Base-by-base conservation (phyloP, 2,888 invertebrate species). In the Gymnocheta viridis region DNA sequence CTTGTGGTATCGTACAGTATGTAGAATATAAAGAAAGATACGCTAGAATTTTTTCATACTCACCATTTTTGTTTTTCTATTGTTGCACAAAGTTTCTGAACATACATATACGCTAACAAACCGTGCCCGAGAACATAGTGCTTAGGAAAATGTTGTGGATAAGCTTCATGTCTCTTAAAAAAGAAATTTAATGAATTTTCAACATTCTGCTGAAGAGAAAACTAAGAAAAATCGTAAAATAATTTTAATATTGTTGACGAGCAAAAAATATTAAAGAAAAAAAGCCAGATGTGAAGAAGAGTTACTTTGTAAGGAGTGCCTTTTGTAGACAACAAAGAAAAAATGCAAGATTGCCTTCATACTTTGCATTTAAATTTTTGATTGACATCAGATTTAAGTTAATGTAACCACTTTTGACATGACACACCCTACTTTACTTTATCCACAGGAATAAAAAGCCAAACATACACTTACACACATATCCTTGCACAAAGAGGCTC, bases 341-440 rank as follows among this genome's bases (percentile, higher is more conserved):
- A 60, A 41, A 32, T 41, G 54, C 64, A 54, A 73, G 60, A 73
- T 69, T 79, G 76, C 76, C 80, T 77, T 72, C 80, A 70, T 73
- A 69, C 56, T 81, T 84, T 84, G 77, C 84, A 84, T 84, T 84
- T 84, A 69, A 81, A 81, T 81, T 84, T 84, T 77, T 84, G 84
- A 84, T 84, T 84, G 84, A 84, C 84, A 81, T 81, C 73, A 84
- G 84, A 84, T 84, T 84, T 81, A 84, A 81, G 81, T 84, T 84
- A 84, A 84, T 84, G 77, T 81, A 81, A 81, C 84, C 84, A 81
- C 77, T 81, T 84, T 84, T 81, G 77, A 81, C 81, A 78, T 84
- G 84, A 69, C 84, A 81, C 84, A 81, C 84, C 84, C 84, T 44
- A 66, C 74, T 76, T 70, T 76, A 56, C 51, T 66, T 66, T 49